Percentiles rank a stretch among this genome's conserved stretches.
Evolutionary conservation across 1,140 invertebrate genomes (phyloP).

Genomic region (Steinernema feltiae): DNA sequence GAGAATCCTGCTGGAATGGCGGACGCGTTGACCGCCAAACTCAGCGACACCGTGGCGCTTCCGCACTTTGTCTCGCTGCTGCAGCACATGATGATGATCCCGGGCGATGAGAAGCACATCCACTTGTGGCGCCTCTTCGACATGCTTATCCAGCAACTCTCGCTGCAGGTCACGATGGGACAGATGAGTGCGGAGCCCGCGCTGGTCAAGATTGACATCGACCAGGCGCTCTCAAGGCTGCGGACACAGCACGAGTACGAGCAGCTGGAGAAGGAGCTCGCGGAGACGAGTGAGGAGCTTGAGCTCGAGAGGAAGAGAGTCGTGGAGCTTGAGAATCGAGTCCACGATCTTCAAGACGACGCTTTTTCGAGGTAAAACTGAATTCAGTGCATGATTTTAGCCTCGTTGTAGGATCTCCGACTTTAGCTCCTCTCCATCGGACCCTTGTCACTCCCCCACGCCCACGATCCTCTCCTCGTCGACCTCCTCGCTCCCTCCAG

Average conservation of each 20-base stretch:
- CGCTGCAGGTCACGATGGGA: constrained; percentile 74
- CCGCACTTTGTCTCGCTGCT: constrained; percentile 84
- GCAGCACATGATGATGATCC: constrained; percentile 81
- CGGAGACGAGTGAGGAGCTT: constrained; percentile 66
- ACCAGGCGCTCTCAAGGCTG: constrained; percentile 61
- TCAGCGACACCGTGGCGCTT: constrained; percentile 84
- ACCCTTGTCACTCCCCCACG: constrained; percentile 45
- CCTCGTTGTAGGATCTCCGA: constrained; percentile 27
- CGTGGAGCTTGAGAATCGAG: constrained; percentile 69
- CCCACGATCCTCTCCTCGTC: constrained; percentile 35
- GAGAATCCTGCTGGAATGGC: constrained; percentile 90
- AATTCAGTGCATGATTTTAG: too few species aligned
- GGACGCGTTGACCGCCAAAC: constrained; percentile 78
- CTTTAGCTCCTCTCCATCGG: constrained; percentile 37
- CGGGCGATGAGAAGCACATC: constrained; percentile 76
- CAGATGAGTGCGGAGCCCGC: constrained; percentile 82
- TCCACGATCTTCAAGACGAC: constrained; percentile 65
- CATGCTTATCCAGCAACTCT: constrained; percentile 87
- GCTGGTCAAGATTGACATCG: constrained; percentile 59
- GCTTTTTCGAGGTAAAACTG: constrained; percentile 61
- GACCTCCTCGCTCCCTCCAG: constrained; percentile 42
- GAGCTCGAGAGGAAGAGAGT: constrained; percentile 73
- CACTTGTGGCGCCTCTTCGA: constrained; percentile 90
- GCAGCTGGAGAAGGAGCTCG: constrained; percentile 79
- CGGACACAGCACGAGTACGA: constrained; percentile 89